Percentiles rank a stretch among this genome's conserved stretches.
phyloP scores from a whole-genome alignment of 2,113 vertebrate species.

The Bufo bufo region DNA sequence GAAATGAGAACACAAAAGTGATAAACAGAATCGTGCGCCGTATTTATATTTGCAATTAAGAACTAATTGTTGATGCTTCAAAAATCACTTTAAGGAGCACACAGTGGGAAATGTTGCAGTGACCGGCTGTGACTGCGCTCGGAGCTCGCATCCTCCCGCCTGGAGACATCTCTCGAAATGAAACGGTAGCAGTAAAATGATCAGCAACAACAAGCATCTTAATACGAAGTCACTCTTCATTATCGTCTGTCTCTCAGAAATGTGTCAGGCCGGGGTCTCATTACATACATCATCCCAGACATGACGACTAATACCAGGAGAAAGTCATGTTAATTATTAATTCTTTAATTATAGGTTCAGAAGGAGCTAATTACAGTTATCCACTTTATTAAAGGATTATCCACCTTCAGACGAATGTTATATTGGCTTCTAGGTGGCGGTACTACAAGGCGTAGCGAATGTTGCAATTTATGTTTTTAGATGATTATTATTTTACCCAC shows the following conservation, averaged over 20 bases:
- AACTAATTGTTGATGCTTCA: constrained; percentile 33
- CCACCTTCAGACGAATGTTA: neutral
- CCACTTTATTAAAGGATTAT: neutral
- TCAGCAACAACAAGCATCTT: neutral
- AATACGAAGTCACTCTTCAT: neutral
- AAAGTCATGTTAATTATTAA: neutral
- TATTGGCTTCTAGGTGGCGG: neutral
- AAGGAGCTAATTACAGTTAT: neutral
- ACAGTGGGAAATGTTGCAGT: neutral
- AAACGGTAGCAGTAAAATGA: neutral
- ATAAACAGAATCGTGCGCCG: constrained; percentile 31
- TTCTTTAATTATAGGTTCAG: neutral
- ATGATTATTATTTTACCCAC: too few species aligned
- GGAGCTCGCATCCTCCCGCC: neutral
- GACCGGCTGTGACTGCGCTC: neutral
- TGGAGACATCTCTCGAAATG: constrained; percentile 3
- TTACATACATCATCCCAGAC: neutral
- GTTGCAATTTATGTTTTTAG: too few species aligned
- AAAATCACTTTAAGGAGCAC: constrained; percentile 22
- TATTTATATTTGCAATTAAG: constrained; percentile 49
- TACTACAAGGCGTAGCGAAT: too few species aligned
- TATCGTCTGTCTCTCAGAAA: neutral
- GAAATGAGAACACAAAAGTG: constrained; percentile 32
- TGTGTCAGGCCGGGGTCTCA: neutral
- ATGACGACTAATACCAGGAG: neutral